Evolutionary conservation across 2,888 invertebrate species (phyloP).

Genomic region (Hipparchia sbordonii): DNA sequence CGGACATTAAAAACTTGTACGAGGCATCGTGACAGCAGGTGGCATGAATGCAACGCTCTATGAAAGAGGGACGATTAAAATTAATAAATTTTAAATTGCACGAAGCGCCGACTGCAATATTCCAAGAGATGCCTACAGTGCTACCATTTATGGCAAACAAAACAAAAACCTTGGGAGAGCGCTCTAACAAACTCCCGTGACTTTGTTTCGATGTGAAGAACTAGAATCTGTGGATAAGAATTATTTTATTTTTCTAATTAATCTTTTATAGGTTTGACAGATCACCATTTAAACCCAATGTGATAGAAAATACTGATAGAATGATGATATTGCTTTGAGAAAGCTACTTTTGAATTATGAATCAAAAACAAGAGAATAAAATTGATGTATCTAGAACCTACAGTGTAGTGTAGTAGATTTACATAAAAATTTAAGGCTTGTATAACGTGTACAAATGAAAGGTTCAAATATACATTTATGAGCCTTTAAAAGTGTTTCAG

Average conservation of each 20-base stretch:
- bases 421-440: too few species aligned
- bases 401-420: too few species aligned
- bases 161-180: conserved; percentile 21
- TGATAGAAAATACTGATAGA: background rate
- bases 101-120: conserved; percentile 32
- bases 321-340: too few species aligned
- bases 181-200: conserved; percentile 8
- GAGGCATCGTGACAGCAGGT: conserved; percentile 34
- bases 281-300: background rate
- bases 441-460: too few species aligned
- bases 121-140: conserved; percentile 27
- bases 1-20: conserved; percentile 25
- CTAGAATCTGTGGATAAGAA: background rate
- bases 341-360: too few species aligned
- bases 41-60: conserved; percentile 42
- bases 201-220: background rate
- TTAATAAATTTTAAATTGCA: conserved; percentile 71
- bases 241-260: too few species aligned
- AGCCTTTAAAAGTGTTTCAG: too few species aligned
- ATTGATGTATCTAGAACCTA: too few species aligned
- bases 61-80: conserved; percentile 60
- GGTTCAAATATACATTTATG: too few species aligned
- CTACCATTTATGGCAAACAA: conserved; percentile 29
- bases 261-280: background rate
- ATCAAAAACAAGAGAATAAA: too few species aligned